Evolutionary conservation across 2,113 vertebrate species (phyloP).

Genomic region (Amia ocellicauda): DNA sequence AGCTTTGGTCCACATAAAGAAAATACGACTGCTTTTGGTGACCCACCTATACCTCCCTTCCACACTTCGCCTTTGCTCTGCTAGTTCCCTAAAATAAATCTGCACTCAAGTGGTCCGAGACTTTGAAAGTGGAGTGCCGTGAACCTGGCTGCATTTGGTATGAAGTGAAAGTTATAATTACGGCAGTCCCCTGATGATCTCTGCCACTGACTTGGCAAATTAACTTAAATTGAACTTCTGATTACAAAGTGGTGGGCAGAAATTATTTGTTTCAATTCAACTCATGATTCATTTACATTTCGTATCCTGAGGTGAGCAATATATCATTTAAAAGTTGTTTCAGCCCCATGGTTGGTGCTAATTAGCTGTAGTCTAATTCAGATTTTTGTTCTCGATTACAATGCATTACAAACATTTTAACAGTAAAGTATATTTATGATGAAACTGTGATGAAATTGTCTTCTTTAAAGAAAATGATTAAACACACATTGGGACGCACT

Average conservation of each 20-base stretch:
- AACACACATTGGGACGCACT: too few relatives aligned
- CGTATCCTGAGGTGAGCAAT: conserved; percentile 1
- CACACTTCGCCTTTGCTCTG: too few relatives aligned
- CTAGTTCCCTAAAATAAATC: too few relatives aligned
- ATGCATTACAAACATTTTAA: too few relatives aligned
- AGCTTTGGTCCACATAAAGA: too few relatives aligned
- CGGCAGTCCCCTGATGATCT: not conserved
- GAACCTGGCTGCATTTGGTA: not conserved
- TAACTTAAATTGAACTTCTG: not conserved
- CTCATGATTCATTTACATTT: not conserved
- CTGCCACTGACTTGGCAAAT: not conserved
- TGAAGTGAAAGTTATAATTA: not conserved
- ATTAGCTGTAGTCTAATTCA: conserved; percentile 7
- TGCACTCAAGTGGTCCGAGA: too few relatives aligned
- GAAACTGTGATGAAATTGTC: too few relatives aligned
- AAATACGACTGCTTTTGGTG: too few relatives aligned
- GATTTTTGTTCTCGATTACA: too few relatives aligned
- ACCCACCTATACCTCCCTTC: too few relatives aligned
- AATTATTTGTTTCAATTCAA: not conserved
- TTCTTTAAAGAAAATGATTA: too few relatives aligned
- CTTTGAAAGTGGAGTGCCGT: not conserved
- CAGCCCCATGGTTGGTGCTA: not conserved
- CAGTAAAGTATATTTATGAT: too few relatives aligned
- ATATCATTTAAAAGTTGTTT: not conserved
- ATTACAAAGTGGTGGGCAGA: not conserved